Conservation (phyloP, 2,888 invertebrate species). For the Acanthococcus lagerstroemiae region DNA sequence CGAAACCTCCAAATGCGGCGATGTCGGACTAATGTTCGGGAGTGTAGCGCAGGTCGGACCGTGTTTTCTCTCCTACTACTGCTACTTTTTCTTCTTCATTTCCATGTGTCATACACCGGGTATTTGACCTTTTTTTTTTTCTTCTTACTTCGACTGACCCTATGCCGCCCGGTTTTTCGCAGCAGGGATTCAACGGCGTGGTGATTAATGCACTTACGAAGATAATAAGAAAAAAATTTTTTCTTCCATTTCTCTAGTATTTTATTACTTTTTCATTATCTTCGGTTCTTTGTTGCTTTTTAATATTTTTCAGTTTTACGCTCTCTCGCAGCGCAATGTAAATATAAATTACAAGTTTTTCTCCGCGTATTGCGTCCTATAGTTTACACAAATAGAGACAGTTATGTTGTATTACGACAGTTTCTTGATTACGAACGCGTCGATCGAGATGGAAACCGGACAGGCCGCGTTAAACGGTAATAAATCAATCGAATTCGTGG, state of each 20-base stretch:
- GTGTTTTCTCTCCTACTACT: too few relatives aligned
- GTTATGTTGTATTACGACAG: too few relatives aligned
- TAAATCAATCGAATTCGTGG: neutral
- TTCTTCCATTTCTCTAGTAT: constrained; percentile 20
- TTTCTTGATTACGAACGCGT: too few relatives aligned
- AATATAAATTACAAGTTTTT: constrained; percentile 4
- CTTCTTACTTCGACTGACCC: neutral
- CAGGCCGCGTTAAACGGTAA: neutral
- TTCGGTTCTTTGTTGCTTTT: constrained; percentile 15
- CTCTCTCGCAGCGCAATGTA: neutral
- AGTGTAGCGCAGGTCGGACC: too few relatives aligned
- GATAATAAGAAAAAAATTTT: constrained; percentile 26
- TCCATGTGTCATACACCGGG: too few relatives aligned
- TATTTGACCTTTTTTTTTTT: constrained; percentile 22
- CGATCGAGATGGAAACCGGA: too few relatives aligned
- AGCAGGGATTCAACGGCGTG: constrained; percentile 10
- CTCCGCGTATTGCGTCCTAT: too few relatives aligned
- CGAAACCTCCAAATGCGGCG: too few relatives aligned
- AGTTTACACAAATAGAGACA: too few relatives aligned
- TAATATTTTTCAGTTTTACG: neutral
- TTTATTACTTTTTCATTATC: constrained; percentile 28
- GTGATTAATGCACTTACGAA: constrained; percentile 28
- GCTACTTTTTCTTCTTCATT: too few relatives aligned
- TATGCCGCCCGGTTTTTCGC: constrained; percentile 22
- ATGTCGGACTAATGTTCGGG: too few relatives aligned